These are phyloP conservation scores for Hafferia zeledoni DNA, from an alignment of 2,797 vertebrate genomes.

Conservation along the genomic window DNA sequence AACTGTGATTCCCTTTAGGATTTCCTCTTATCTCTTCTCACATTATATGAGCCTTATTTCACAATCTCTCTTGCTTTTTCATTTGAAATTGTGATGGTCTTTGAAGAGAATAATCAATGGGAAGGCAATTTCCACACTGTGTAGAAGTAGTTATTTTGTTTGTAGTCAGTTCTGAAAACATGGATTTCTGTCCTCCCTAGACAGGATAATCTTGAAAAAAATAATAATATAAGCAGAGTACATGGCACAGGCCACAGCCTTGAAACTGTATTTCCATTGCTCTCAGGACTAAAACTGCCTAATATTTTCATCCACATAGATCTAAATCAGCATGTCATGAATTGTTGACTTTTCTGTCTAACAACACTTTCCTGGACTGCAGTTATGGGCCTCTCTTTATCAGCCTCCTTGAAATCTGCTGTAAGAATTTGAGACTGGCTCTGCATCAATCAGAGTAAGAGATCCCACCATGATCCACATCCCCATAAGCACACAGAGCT, in stretches of 20 bases:
- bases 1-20: not conserved
- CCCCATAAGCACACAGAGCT: not conserved
- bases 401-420: not conserved
- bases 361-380: not conserved
- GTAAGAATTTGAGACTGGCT: not conserved
- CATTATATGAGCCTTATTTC: not conserved
- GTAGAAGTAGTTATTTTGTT: not conserved
- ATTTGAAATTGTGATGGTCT: not conserved
- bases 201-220: not conserved
- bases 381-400: not conserved
- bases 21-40: not conserved
- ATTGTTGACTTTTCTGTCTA: not conserved
- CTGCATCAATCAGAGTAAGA: not conserved
- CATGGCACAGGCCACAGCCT: not conserved
- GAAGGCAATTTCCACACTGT: not conserved
- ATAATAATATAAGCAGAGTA: not conserved
- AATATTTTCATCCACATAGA: not conserved
- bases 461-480: not conserved
- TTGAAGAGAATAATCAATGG: not conserved
- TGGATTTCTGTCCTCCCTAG: not conserved
- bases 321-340: not conserved
- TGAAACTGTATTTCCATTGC: not conserved
- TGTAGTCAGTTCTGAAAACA: not conserved
- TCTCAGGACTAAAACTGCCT: not conserved
- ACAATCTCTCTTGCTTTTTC: not conserved